phyloP scores from a whole-genome alignment of 2,888 invertebrate genomes.

The Autographa pulchrina region DNA sequence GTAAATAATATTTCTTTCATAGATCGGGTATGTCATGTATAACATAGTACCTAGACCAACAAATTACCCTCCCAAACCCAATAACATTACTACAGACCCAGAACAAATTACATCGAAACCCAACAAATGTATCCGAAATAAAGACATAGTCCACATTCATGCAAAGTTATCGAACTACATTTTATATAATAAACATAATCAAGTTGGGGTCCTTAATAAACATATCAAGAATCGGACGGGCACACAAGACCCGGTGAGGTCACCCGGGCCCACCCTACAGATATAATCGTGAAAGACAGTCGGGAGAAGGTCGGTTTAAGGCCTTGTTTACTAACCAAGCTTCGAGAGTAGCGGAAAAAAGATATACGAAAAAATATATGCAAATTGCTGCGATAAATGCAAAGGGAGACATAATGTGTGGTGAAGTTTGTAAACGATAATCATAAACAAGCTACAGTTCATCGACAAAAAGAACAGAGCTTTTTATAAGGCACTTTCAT shows the following conservation, averaged over 20 bases:
- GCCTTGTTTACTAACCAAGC: slow-evolving; percentile 29
- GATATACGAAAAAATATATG: not conserved
- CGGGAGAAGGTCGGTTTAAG: slow-evolving; percentile 50
- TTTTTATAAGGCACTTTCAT: not conserved
- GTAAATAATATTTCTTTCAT: too few species aligned
- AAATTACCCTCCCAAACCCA: not conserved
- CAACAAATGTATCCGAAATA: slow-evolving; percentile 8
- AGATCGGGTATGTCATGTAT: too few species aligned
- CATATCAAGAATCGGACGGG: slow-evolving; percentile 77
- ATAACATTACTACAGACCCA: not conserved
- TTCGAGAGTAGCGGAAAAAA: slow-evolving; percentile 2
- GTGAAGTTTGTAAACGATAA: too few species aligned
- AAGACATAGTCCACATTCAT: slow-evolving; percentile 49
- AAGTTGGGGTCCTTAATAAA: slow-evolving; percentile 75
- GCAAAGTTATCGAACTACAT: slow-evolving; percentile 55
- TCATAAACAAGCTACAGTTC: too few species aligned
- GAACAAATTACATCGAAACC: not conserved
- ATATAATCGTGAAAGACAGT: slow-evolving; percentile 63
- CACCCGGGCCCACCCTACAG: slow-evolving; percentile 48
- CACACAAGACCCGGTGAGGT: slow-evolving; percentile 61
- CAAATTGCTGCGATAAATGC: too few species aligned
- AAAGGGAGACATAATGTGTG: too few species aligned
- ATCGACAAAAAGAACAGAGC: not conserved
- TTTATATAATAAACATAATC: slow-evolving; percentile 65
- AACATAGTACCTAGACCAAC: not conserved